phyloP scores from a whole-genome alignment of 2,888 invertebrate species.

The Acronicta psi region DNA sequence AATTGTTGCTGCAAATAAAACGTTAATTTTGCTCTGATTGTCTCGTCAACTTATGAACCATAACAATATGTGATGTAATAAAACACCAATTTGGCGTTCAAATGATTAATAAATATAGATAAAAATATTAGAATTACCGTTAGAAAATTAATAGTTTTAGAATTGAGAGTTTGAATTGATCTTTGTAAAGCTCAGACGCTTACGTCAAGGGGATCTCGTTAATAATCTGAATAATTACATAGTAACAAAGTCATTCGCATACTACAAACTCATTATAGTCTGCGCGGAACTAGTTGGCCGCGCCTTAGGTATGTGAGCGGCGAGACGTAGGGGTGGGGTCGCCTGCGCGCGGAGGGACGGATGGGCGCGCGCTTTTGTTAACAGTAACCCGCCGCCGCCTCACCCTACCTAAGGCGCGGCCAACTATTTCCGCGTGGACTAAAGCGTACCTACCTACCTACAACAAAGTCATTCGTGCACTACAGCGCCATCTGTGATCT shows the following conservation, averaged over 20 bases:
- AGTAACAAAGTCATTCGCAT: background rate
- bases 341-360: too few species aligned
- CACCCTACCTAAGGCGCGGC: too few species aligned
- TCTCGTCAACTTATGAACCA: background rate
- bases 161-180: conserved; percentile 10
- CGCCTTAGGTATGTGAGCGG: too few species aligned
- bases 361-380: too few species aligned
- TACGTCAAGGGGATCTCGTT: conserved; percentile 11
- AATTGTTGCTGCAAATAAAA: background rate
- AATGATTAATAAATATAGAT: conserved; percentile 28
- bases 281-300: too few species aligned
- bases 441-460: too few species aligned
- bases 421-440: too few species aligned
- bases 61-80: conserved; percentile 24
- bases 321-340: too few species aligned
- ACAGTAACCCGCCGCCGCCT: too few species aligned
- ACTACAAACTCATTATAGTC: background rate
- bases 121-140: conserved; percentile 15
- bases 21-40: conserved; percentile 15
- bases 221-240: background rate
- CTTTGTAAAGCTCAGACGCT: conserved; percentile 8
- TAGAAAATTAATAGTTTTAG: conserved; percentile 19
- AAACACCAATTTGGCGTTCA: conserved; percentile 40
- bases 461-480: background rate
- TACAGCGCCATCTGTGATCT: background rate